These are phyloP conservation scores for Oikopleura dioica DNA, from an alignment of 23 tunicate genomes.

Conservation along the genomic window DNA sequence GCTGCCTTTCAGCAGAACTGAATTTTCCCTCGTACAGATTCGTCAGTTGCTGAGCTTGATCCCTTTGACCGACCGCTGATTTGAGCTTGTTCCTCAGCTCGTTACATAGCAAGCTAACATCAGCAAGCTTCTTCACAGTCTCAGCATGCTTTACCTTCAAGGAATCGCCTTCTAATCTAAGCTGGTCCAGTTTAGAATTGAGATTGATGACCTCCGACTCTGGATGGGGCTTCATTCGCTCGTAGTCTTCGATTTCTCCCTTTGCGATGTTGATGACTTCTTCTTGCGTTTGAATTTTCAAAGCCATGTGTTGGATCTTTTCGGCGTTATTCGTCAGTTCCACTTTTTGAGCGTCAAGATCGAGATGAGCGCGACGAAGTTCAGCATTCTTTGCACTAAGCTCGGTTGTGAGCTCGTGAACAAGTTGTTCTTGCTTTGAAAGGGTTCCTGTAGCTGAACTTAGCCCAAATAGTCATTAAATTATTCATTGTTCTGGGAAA, in stretches of 20 bases:
- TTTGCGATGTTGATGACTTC: neutral
- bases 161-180: neutral
- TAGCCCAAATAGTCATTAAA: too few relatives aligned
- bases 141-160: neutral
- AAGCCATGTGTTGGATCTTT: neutral
- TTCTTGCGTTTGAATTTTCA: slow-evolving; percentile 3
- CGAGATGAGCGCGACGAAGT: neutral
- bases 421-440: neutral
- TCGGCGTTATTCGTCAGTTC: neutral
- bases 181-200: neutral
- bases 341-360: neutral
- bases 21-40: neutral
- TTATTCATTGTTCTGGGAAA: too few relatives aligned
- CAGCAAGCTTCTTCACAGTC: neutral
- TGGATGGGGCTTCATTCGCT: slow-evolving; percentile 9
- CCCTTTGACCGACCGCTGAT: neutral
- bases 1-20: neutral
- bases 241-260: slow-evolving; percentile 11
- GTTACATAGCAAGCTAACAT: neutral
- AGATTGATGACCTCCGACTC: neutral
- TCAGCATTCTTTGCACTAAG: neutral
- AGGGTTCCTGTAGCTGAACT: too few relatives aligned
- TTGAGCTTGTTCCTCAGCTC: neutral
- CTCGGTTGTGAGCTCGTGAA: slow-evolving; percentile 5
- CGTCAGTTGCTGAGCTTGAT: neutral